phyloP scores from a whole-genome alignment of 2,797 vertebrate genomes.

The Novumbra hubbsi region DNA sequence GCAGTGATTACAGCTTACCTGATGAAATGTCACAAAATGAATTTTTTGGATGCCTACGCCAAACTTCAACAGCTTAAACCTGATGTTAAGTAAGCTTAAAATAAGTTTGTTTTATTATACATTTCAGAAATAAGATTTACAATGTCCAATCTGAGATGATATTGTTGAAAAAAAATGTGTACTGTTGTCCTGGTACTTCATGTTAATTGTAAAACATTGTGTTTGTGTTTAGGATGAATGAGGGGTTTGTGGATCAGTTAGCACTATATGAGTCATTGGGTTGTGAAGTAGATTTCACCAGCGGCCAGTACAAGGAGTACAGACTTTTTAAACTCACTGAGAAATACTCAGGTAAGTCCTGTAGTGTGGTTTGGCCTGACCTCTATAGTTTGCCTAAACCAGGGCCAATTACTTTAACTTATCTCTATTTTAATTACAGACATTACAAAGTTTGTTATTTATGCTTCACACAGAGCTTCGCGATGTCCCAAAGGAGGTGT shows the following conservation, averaged over 20 bases:
- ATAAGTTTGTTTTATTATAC: neutral
- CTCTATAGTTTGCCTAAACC: neutral
- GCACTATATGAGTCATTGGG: constrained; percentile 84
- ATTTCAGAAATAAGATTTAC: neutral
- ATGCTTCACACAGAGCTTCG: constrained; percentile 73
- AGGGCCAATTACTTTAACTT: neutral
- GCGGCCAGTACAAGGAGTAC: constrained; percentile 85
- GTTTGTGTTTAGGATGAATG: constrained; percentile 78
- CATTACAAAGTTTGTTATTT: neutral
- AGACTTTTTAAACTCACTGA: constrained; percentile 82
- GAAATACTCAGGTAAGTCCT: constrained; percentile 77
- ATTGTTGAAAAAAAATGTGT: neutral
- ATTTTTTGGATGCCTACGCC: constrained; percentile 79
- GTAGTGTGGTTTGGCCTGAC: neutral
- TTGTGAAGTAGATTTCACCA: constrained; percentile 78
- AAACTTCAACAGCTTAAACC: constrained; percentile 75
- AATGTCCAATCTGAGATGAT: neutral
- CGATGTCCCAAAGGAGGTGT: constrained; percentile 84
- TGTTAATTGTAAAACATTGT: neutral
- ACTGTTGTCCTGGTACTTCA: neutral
- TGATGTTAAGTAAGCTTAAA: constrained; percentile 78
- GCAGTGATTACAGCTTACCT: constrained; percentile 85
- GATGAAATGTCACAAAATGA: constrained; percentile 82
- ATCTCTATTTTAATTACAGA: neutral
- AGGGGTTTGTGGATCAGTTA: constrained; percentile 86